These are phyloP conservation scores for Kryptolebias ocellatus DNA, from an alignment of 2,797 vertebrate genomes.

Conservation along the genomic window DNA sequence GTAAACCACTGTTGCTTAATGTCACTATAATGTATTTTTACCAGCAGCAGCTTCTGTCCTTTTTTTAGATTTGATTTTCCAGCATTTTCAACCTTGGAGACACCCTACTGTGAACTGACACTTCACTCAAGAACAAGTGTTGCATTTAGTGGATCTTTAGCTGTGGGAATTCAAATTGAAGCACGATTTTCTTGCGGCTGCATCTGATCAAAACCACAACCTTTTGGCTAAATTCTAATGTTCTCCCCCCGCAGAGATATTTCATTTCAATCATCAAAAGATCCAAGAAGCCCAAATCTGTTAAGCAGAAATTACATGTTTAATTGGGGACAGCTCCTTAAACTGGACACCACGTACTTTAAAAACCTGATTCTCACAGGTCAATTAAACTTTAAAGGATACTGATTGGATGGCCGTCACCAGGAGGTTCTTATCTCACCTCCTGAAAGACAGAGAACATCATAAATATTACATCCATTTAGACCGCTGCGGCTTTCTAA, in stretches of 20 bases:
- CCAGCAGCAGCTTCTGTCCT: neutral
- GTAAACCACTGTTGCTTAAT: neutral
- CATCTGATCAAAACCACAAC: neutral
- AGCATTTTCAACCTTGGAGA: neutral
- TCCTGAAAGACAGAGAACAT: slow-evolving; percentile 40
- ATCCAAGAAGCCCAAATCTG: neutral
- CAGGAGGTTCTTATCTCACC: slow-evolving; percentile 60
- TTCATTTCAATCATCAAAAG: neutral
- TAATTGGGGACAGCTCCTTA: slow-evolving; percentile 25
- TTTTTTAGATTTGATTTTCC: neutral
- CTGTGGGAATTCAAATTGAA: neutral
- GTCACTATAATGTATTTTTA: neutral
- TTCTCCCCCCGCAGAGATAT: no score
- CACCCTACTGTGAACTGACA: neutral
- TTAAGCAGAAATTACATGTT: slow-evolving; percentile 14
- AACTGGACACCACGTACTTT: slow-evolving; percentile 45
- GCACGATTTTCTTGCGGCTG: neutral
- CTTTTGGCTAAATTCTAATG: no score
- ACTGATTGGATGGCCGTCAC: slow-evolving; percentile 49
- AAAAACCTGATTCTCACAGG: slow-evolving; percentile 63
- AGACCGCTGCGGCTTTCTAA: slow-evolving; percentile 42
- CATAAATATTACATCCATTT: slow-evolving; percentile 72
- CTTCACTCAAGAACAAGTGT: neutral
- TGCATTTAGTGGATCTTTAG: neutral
- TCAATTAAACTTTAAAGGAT: slow-evolving; percentile 75